phyloP scores from a whole-genome alignment of 1,140 invertebrate genomes.

The Ceratina australensis region DNA sequence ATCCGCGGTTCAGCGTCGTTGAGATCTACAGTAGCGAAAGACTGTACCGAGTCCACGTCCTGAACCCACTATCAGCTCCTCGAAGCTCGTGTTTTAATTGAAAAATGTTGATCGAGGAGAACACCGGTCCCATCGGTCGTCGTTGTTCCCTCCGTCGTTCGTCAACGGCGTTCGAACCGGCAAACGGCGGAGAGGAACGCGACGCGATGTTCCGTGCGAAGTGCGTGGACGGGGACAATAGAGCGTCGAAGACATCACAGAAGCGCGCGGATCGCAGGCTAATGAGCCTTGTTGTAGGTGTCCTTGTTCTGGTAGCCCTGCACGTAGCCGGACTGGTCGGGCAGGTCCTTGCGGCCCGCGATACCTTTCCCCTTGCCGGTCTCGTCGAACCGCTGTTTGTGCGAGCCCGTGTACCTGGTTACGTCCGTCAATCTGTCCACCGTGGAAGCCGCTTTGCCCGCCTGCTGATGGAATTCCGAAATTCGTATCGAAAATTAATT shows the following conservation, averaged over 20 bases:
- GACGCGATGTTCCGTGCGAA: constrained; percentile 7
- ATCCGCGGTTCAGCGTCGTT: not conserved
- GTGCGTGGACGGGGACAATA: constrained; percentile 38
- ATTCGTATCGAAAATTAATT: not conserved
- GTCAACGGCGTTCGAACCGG: not conserved
- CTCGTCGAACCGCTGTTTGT: constrained; percentile 93
- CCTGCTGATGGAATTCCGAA: constrained; percentile 69
- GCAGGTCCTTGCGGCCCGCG: constrained; percentile 89
- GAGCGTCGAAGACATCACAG: constrained; percentile 37
- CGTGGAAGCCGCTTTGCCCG: constrained; percentile 85
- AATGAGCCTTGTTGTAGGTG: constrained; percentile 82
- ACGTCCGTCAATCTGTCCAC: constrained; percentile 94
- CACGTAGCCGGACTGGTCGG: constrained; percentile 91
- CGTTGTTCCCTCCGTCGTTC: not conserved
- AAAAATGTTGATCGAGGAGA: not conserved
- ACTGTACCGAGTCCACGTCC: not conserved
- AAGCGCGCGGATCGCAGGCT: constrained; percentile 43
- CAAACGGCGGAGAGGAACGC: not conserved
- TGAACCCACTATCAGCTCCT: too few relatives aligned
- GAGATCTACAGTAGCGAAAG: not conserved
- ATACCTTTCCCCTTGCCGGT: constrained; percentile 94
- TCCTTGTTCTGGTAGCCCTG: constrained; percentile 94
- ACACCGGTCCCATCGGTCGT: not conserved
- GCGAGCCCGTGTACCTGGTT: constrained; percentile 94
- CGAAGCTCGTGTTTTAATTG: too few relatives aligned